Evolutionary conservation across 2,888 invertebrate species (phyloP), one percentile per base, ranked within the genome.

Genomic region (Prosopocoilus inquinatus): DNA sequence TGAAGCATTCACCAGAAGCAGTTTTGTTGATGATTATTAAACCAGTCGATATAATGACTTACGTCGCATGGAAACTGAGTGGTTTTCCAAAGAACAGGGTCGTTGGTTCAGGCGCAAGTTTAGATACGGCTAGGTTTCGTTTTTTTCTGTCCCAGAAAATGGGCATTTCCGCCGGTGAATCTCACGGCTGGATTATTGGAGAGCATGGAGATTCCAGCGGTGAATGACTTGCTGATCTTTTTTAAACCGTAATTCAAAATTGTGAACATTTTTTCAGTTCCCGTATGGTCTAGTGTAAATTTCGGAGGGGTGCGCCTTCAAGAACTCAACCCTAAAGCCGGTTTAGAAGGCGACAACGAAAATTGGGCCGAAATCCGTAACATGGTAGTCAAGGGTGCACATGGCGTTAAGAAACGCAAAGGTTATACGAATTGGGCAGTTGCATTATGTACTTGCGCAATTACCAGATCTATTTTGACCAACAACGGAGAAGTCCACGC

Each of bases 381-480:
- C 58, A 84, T 89, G 71, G 94, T 96, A 3, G 87, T 95, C 5
- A 79, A 88, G 59, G 91, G 93, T 67, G 94, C 94, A 0, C 92
- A 93, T 74, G 89, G 93, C 69, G 87, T 94, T 38, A 94, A 94
- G 76, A 86, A 83, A 71, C 80, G 91, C 66, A 94, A 94, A 79
- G 94, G 94, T 2, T 94, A 93, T 79, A 94, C 94, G 0, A 91
- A 91, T 13, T 94, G 93, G 93, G 94, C 93, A 9, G 91, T 94
- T 64, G 93, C 92, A 1, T 80, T 93, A 35, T 90, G 91, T 67
- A 83, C 89, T 5, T 82, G 90, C 0, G 81, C 87, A 3, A 50
- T 50, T 15, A 43, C 33, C 8, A 7, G n/a, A 12, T 50, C 50
- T 12, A 32, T 50, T 41, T 33, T 50, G 32, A 11, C 43, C 16